These are phyloP conservation scores for Scaptomyza reducta DNA, from an alignment of 2,888 invertebrate species.

Conservation along the genomic window DNA sequence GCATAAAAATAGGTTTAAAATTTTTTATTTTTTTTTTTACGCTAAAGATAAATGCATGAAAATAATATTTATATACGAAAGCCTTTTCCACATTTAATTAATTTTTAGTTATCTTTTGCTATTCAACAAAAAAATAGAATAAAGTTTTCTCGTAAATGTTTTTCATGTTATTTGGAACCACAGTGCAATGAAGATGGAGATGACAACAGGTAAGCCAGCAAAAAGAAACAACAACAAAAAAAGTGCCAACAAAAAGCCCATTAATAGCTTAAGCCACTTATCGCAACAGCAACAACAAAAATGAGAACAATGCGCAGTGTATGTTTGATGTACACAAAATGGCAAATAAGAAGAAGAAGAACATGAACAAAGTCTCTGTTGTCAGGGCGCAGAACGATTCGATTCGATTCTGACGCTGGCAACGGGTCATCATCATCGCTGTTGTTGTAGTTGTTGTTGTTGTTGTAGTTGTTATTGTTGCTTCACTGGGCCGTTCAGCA, in stretches of 20 bases:
- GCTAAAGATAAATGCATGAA: too few relatives aligned
- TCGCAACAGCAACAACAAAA: conserved; percentile 48
- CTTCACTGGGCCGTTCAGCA: conserved; percentile 36
- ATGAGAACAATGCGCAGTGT: conserved; percentile 44
- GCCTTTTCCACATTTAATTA: too few relatives aligned
- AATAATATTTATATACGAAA: too few relatives aligned
- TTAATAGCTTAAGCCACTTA: conserved; percentile 81
- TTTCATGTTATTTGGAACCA: conserved; percentile 40
- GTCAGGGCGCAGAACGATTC: conserved; percentile 33
- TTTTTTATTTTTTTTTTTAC: too few relatives aligned
- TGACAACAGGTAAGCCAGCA: conserved; percentile 47
- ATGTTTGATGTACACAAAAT: conserved; percentile 50
- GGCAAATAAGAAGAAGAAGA: conserved; percentile 67
- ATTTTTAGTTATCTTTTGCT: too few relatives aligned
- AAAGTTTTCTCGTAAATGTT: not conserved
- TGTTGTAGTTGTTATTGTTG: conserved; percentile 18
- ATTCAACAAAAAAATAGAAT: too few relatives aligned
- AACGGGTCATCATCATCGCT: conserved; percentile 47
- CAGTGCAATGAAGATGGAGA: conserved; percentile 49
- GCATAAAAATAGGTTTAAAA: too few relatives aligned
- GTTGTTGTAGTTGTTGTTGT: conserved; percentile 4
- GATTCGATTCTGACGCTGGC: conserved; percentile 28
- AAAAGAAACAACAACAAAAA: conserved; percentile 31
- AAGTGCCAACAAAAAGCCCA: conserved; percentile 69
- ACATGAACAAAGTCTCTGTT: conserved; percentile 45